Percentiles rank a stretch among this genome's conserved stretches.
These are phyloP conservation scores for Drosophila melanica DNA, from an alignment of 1,140 invertebrate genomes.

Conservation along the genomic window DNA sequence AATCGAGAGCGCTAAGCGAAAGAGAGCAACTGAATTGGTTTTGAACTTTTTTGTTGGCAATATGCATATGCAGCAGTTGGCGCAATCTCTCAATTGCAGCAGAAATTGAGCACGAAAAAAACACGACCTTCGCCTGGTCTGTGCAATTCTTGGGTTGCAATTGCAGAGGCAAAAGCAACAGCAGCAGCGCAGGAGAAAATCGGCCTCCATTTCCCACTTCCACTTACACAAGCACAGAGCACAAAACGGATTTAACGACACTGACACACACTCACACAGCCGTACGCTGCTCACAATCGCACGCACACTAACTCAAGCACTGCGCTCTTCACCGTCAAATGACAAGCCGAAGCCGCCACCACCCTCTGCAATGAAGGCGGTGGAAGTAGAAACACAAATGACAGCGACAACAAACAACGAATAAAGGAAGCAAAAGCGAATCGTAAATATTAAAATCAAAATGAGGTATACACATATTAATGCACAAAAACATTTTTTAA, in stretches of 20 bases:
- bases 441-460: conserved; percentile 69
- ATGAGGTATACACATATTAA: conserved; percentile 63
- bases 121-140: conserved; percentile 29
- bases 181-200: conserved; percentile 46
- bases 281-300: conserved; percentile 23
- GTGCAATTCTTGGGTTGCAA: conserved; percentile 24
- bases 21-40: conserved; percentile 27
- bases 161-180: conserved; percentile 44
- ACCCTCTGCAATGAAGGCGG: conserved; percentile 48
- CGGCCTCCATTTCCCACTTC: conserved; percentile 46
- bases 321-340: conserved; percentile 39
- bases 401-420: conserved; percentile 64
- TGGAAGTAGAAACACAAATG: conserved; percentile 44
- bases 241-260: conserved; percentile 51
- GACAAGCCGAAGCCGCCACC: conserved; percentile 58
- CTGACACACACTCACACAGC: conserved; percentile 23
- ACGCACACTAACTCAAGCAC: conserved; percentile 28
- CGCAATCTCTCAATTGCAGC: conserved; percentile 16
- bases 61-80: conserved; percentile 18
- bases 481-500: conserved; percentile 28
- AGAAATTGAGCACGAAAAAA: conserved; percentile 22
- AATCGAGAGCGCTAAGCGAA: conserved; percentile 15
- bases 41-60: conserved; percentile 10
- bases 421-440: conserved; percentile 80
- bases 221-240: conserved; percentile 33